phyloP scores from a whole-genome alignment of 2,113 vertebrate genomes.

The Leucosticte australis region DNA sequence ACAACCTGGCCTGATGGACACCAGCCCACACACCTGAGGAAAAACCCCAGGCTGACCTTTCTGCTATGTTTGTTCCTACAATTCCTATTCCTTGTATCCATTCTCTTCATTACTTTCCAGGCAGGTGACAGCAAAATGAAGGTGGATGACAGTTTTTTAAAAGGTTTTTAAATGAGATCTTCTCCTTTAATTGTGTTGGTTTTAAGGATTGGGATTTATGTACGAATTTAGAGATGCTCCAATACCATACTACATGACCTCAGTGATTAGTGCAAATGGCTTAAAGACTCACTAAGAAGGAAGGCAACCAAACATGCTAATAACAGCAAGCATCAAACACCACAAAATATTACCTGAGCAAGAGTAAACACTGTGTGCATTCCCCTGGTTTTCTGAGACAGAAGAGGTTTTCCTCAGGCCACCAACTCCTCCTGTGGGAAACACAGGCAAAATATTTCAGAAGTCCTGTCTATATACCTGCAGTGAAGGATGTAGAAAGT shows the following conservation, averaged over 20 bases:
- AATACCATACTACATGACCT: background rate
- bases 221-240: background rate
- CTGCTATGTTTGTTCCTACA: background rate
- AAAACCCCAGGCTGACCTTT: background rate
- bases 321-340: background rate
- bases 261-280: background rate
- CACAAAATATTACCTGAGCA: background rate
- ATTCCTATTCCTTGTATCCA: background rate
- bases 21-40: background rate
- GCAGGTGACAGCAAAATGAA: background rate
- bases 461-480: background rate
- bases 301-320: background rate
- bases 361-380: background rate
- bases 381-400: background rate
- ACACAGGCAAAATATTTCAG: background rate
- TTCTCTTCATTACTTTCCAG: background rate
- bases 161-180: background rate
- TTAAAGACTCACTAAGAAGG: background rate
- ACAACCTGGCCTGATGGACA: background rate
- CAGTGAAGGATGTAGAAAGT: background rate
- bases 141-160: background rate
- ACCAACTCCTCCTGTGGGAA: background rate
- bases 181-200: background rate
- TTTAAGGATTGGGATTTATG: background rate
- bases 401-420: background rate